Conservation (phyloP, 2,113 vertebrate genomes). For the Eurystomus gularis region DNA sequence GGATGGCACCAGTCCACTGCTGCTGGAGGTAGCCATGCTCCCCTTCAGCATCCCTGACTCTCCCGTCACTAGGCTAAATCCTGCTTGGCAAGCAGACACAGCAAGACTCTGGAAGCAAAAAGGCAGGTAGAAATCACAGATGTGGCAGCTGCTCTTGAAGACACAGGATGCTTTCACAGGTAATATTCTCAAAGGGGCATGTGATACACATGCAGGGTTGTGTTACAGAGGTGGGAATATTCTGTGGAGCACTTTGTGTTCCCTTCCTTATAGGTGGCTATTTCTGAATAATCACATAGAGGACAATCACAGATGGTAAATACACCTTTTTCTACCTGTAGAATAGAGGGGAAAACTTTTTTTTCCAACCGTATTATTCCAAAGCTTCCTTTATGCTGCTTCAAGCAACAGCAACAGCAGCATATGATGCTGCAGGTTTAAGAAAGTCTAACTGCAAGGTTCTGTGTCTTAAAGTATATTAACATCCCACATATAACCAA, state of each 20-base stretch:
- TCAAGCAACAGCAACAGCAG: not conserved
- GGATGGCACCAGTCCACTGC: not conserved
- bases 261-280: not conserved
- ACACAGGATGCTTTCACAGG: fast-evolving
- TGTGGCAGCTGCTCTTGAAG: not conserved
- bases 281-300: not conserved
- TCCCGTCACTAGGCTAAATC: fast-evolving
- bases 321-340: not conserved
- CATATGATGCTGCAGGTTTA: not conserved
- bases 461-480: not conserved
- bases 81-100: not conserved
- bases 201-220: no score
- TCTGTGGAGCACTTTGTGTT: not conserved
- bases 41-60: not conserved
- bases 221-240: not conserved
- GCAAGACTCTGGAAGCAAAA: not conserved
- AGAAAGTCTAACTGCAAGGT: not conserved
- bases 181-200: not conserved
- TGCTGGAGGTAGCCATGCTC: fast-evolving
- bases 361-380: not conserved
- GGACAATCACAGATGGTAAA: not conserved
- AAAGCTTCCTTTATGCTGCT: not conserved
- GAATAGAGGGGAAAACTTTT: not conserved
- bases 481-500: not conserved
- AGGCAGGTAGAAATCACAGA: not conserved